These are phyloP conservation scores for Montipora foliosa DNA, from an alignment of 64 coral and sea anemone genomes.

Conservation along the genomic window DNA sequence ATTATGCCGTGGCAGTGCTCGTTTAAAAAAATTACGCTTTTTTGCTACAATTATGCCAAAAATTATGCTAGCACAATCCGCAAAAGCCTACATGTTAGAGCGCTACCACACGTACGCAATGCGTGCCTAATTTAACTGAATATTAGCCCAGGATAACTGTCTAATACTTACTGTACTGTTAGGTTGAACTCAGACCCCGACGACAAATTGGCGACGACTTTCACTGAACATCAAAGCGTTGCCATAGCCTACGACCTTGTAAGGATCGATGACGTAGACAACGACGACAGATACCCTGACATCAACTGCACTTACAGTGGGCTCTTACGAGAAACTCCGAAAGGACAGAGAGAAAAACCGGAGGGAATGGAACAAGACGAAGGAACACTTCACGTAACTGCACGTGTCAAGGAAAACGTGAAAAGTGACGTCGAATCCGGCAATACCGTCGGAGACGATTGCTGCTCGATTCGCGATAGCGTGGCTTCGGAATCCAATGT, in stretches of 20 bases:
- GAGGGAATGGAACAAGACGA: constrained; percentile 69
- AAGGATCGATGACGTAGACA: constrained; percentile 29
- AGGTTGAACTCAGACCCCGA: constrained; percentile 1
- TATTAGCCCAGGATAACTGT: background rate
- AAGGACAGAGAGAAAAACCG: constrained; percentile 36
- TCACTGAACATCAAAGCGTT: background rate
- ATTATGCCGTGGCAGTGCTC: too few species aligned
- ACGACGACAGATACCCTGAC: background rate
- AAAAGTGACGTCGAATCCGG: background rate
- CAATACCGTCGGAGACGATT: background rate
- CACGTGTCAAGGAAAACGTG: background rate
- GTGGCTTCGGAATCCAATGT: background rate
- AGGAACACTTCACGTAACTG: background rate
- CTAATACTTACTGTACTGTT: background rate
- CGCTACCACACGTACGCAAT: too few species aligned
- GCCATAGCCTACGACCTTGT: constrained; percentile 24
- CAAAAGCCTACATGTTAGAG: too few species aligned
- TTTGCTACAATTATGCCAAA: too few species aligned
- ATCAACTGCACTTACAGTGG: background rate
- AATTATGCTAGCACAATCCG: too few species aligned
- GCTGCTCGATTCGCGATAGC: background rate
- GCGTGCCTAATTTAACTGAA: background rate
- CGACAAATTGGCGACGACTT: background rate
- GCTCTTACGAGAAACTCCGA: constrained; percentile 41
- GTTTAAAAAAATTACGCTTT: too few species aligned